Percentiles rank a stretch among this genome's conserved stretches.
These are phyloP conservation scores for Phalloptychus januarius DNA, from an alignment of 2,797 vertebrate species.

Conservation along the genomic window DNA sequence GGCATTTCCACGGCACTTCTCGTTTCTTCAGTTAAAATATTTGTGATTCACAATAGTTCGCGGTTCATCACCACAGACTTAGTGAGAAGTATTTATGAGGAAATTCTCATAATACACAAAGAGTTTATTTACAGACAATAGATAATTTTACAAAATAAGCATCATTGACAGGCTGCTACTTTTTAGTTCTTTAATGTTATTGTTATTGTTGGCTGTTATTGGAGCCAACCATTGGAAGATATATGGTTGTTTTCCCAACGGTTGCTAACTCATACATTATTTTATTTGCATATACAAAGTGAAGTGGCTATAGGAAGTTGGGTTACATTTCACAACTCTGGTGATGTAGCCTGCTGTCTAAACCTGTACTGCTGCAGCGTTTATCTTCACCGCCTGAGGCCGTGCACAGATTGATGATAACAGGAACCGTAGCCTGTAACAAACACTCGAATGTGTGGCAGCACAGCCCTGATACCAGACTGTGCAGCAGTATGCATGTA, in stretches of 20 bases:
- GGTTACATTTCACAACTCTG: slow-evolving; percentile 17
- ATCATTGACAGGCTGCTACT: neutral
- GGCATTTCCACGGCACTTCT: neutral
- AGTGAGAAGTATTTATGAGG: neutral
- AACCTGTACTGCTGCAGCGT: slow-evolving; percentile 41
- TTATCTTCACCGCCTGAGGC: slow-evolving; percentile 31
- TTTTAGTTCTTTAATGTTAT: neutral
- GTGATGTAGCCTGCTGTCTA: slow-evolving; percentile 24
- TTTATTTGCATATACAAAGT: neutral
- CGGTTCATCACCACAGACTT: neutral
- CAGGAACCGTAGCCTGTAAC: slow-evolving; percentile 31
- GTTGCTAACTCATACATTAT: neutral
- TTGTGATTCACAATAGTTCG: neutral
- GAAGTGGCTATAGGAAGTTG: slow-evolving; percentile 7
- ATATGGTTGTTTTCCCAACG: neutral
- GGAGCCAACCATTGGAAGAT: neutral
- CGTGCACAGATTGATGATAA: slow-evolving; percentile 37
- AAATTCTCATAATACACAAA: neutral
- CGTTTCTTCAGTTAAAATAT: neutral
- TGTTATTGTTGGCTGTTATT: no score
- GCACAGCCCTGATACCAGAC: slow-evolving; percentile 16
- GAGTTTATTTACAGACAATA: neutral
- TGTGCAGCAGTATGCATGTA: slow-evolving; percentile 25
- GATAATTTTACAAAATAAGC: neutral
- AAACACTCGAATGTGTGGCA: slow-evolving; percentile 34